Conservation (phyloP, 2,888 invertebrate species). For the Phyllotreta striolata region DNA sequence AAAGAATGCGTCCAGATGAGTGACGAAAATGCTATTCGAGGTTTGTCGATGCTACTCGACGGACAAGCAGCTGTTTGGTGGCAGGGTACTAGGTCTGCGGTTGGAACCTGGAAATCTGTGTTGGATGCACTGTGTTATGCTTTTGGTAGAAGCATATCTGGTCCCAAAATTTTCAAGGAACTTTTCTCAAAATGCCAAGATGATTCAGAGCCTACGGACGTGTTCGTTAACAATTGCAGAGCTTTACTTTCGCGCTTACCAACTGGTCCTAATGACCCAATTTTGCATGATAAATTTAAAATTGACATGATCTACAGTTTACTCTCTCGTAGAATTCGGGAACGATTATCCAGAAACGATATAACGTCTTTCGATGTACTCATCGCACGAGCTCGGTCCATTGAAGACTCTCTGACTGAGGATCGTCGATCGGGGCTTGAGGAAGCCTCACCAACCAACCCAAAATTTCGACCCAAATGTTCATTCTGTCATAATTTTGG, state of each 20-base stretch:
- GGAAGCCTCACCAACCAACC: not conserved
- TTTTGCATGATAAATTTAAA: slow-evolving; percentile 21
- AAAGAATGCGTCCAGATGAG: slow-evolving; percentile 41
- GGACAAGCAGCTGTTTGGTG: slow-evolving; percentile 43
- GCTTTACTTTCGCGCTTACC: slow-evolving; percentile 20
- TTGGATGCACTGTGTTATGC: slow-evolving; percentile 32
- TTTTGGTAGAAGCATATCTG: slow-evolving; percentile 32
- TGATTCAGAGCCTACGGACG: slow-evolving; percentile 18
- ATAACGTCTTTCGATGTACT: slow-evolving; percentile 16
- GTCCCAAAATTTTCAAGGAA: slow-evolving; percentile 22
- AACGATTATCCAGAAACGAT: slow-evolving; percentile 7
- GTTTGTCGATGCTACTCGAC: slow-evolving; percentile 45
- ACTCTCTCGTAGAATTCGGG: slow-evolving; percentile 12
- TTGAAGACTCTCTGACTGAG: slow-evolving; percentile 22
- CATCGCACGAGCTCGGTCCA: slow-evolving; percentile 22
- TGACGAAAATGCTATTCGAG: slow-evolving; percentile 41
- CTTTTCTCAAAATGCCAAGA: slow-evolving; percentile 21
- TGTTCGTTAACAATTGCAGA: slow-evolving; percentile 22
- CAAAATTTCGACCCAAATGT: slow-evolving; percentile 4
- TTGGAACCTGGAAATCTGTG: slow-evolving; percentile 36
- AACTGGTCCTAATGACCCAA: not conserved
- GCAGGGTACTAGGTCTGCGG: slow-evolving; percentile 39
- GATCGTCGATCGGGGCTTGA: not conserved
- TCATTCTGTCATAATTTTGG: not conserved
- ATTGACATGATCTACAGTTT: slow-evolving; percentile 26